Conservation (phyloP, 2,888 invertebrate species). For the Volucella inanis region DNA sequence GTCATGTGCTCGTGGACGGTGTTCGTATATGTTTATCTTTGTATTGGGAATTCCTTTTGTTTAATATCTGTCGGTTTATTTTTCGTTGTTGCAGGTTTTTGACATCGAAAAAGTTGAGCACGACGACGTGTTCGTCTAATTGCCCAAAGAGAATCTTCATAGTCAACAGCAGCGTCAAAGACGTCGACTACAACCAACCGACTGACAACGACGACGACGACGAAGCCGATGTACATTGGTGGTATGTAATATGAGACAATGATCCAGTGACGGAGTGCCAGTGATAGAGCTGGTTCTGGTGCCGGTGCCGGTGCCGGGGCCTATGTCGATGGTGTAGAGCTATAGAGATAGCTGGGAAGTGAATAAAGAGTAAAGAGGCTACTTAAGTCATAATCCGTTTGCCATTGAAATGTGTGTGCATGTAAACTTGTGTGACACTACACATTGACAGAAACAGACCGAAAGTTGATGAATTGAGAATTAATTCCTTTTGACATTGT, state of each 20-base stretch:
- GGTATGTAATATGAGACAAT: slow-evolving; percentile 62
- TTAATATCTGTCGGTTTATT: slow-evolving; percentile 60
- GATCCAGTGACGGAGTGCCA: slow-evolving; percentile 12
- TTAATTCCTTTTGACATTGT: slow-evolving; percentile 82
- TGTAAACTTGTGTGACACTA: slow-evolving; percentile 36
- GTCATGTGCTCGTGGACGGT: neutral
- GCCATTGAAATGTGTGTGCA: slow-evolving; percentile 30
- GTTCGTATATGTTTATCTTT: slow-evolving; percentile 6
- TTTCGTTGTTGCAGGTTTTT: slow-evolving; percentile 58
- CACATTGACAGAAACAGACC: slow-evolving; percentile 75
- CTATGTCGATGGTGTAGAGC: too few relatives aligned
- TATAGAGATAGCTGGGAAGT: too few relatives aligned
- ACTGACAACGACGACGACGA: slow-evolving; percentile 12
- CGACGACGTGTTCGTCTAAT: slow-evolving; percentile 55
- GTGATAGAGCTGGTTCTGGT: neutral
- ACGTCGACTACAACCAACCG: slow-evolving; percentile 4
- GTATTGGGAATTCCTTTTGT: slow-evolving; percentile 57
- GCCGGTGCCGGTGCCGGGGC: neutral
- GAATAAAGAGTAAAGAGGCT: slow-evolving; percentile 7
- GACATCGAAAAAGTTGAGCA: slow-evolving; percentile 60
- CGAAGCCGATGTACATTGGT: slow-evolving; percentile 20
- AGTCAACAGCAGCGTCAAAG: slow-evolving; percentile 20
- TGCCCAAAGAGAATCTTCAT: slow-evolving; percentile 58
- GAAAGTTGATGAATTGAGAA: slow-evolving; percentile 83
- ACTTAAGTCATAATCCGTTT: slow-evolving; percentile 58